phyloP scores from a whole-genome alignment of 1,140 invertebrate species.

The Heliconius hermathena region DNA sequence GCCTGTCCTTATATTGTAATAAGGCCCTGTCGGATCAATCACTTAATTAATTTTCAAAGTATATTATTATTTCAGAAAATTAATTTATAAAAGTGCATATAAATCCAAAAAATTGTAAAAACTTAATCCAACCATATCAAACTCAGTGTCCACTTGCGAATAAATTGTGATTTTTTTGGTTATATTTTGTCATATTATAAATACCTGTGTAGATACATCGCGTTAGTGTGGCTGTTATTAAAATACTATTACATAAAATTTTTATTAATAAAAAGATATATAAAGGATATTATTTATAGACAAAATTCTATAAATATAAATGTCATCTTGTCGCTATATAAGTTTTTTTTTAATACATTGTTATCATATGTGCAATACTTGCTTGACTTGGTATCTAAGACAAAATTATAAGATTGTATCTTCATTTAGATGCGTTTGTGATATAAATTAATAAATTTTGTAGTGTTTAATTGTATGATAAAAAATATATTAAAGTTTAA shows the following conservation, averaged over 20 bases:
- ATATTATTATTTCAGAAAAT: conserved; percentile 37
- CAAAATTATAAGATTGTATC: not conserved
- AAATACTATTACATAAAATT: not conserved
- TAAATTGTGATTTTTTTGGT: not conserved
- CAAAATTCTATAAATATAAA: not conserved
- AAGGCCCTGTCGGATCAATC: conserved; percentile 42
- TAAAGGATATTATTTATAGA: not conserved
- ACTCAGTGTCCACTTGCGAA: conserved; percentile 23
- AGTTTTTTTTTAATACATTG: not conserved
- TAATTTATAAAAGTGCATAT: conserved; percentile 38
- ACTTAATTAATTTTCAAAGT: conserved; percentile 34
- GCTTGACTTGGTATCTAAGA: not conserved
- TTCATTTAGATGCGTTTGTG: not conserved
- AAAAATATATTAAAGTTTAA: not conserved
- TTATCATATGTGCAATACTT: not conserved
- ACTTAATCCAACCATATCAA: conserved; percentile 25
- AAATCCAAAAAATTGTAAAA: conserved; percentile 36
- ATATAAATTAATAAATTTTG: not conserved
- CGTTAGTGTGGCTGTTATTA: not conserved
- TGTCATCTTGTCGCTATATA: not conserved
- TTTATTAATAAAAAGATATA: not conserved
- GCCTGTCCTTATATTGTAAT: conserved; percentile 44
- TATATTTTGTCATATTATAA: not conserved
- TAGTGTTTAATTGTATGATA: not conserved
- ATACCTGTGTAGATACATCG: not conserved